Evolutionary conservation across 2,888 invertebrate species (phyloP), one percentile per base, ranked within the genome.

Genomic region (Lysandra coridon): DNA sequence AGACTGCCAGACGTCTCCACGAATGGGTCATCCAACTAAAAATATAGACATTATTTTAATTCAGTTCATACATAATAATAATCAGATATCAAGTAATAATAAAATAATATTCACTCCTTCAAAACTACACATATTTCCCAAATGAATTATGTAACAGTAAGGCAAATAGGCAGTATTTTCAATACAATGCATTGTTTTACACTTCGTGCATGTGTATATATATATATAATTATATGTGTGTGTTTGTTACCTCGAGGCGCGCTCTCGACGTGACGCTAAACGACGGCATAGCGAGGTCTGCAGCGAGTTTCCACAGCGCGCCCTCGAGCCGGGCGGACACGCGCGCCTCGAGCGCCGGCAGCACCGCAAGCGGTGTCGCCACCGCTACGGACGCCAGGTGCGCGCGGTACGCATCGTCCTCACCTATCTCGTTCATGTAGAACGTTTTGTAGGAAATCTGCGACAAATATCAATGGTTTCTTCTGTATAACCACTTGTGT

Each of bases 11-110:
- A 95, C 0, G 96, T 95, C 83, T 97, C 96, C 14, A 97, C 88
- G 84, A 96, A 96, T 4, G 95, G 95, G 17, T 96, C 96, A 79
- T 97, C 96, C 33, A 95, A 86, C 95, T 96, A 87, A 79, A 87
- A 89, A 78, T 79, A 79, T 64, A 37, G 1, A 40, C 1, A 40
- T 7, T 5, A 5, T 40, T 40, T 7, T 6, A 40, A 40, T 1
- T 40, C 3, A 4, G 40, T 0, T 40, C 1, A 40, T 40, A 4
- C 40, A 40, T 40, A 40, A 40, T 40, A 40, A 40, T 40, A 40
- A 3, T 40, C 40, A 40, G 4, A 40, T 40, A 4, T 40, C 3
- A 40, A 40, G 4, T 40, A 40, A 40, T 4, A 40, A 40, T 40
- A 0, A 4, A 5, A 40, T 40, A 40, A 6, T 40, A 40, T 40